These are phyloP conservation scores for Brachyrhaphis roseni DNA, from an alignment of 2,797 vertebrate species.

Conservation along the genomic window DNA sequence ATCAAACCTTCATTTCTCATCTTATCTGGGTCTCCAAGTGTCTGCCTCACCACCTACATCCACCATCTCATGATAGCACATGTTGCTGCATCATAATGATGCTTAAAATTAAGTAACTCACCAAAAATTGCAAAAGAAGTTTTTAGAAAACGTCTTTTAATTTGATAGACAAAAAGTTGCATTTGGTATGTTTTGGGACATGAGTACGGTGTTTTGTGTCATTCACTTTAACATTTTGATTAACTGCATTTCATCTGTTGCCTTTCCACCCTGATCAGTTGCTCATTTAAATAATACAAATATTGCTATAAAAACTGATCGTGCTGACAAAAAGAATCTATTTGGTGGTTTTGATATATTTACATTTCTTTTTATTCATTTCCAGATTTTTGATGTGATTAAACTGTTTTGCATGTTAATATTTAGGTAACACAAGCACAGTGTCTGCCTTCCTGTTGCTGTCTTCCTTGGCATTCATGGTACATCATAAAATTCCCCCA, in stretches of 20 bases:
- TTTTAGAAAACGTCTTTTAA: background rate
- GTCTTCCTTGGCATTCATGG: background rate
- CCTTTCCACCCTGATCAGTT: background rate
- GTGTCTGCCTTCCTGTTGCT: background rate
- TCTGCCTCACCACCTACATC: too few species aligned
- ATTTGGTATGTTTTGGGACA: background rate
- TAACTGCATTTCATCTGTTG: background rate
- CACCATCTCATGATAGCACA: too few species aligned
- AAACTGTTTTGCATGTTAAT: background rate
- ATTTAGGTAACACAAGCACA: background rate
- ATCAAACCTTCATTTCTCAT: too few species aligned
- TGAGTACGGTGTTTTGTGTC: background rate
- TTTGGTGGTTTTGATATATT: background rate
- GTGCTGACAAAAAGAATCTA: background rate
- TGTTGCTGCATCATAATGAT: background rate
- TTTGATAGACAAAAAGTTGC: background rate
- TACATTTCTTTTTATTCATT: background rate
- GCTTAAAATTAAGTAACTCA: background rate
- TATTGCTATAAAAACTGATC: background rate
- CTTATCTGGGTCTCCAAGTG: too few species aligned
- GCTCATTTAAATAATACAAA: background rate
- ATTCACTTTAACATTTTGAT: background rate
- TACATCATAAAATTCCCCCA: background rate
- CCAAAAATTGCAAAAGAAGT: background rate
- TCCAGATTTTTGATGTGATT: background rate